A percentile compares a stretch with the other conserved stretches of the same genome.
phyloP scores from a whole-genome alignment of 2,113 vertebrate species.

The Pongo pygmaeus region DNA sequence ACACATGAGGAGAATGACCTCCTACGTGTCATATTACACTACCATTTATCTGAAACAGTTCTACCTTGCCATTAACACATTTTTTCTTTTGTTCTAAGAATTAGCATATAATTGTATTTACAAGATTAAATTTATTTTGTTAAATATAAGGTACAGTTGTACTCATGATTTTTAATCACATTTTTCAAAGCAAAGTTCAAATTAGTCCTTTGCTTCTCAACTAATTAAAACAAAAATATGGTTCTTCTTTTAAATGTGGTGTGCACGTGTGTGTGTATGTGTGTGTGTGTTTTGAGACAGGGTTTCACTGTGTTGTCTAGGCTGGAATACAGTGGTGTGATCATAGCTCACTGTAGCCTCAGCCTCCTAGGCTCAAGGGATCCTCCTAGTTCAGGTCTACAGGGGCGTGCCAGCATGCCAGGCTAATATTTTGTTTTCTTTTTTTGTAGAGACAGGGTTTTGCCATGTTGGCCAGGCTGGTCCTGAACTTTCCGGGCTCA shows the following conservation, averaged over 20 bases:
- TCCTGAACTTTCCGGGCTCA: no score
- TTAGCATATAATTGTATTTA: background rate
- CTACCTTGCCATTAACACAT: background rate
- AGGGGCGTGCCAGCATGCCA: no score
- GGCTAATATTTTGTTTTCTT: no score
- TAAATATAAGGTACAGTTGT: background rate
- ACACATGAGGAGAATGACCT: background rate
- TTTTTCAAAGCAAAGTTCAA: background rate
- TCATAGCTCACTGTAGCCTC: no score
- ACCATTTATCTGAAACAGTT: background rate
- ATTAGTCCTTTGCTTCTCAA: background rate
- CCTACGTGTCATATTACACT: background rate
- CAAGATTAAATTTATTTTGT: background rate
- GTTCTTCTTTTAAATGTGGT: background rate
- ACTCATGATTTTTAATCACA: background rate
- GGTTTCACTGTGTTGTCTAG: no score
- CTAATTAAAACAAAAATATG: conserved; percentile 1
- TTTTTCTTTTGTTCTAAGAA: conserved; percentile 14
- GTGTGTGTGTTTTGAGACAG: no score
- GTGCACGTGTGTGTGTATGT: no score
- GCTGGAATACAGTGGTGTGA: no score
- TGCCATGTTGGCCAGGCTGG: no score
- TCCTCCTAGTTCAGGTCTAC: no score
- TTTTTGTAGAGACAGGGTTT: no score
- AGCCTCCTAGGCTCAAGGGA: no score